Percentiles rank a stretch among this genome's conserved stretches.
These are phyloP conservation scores for Drepana falcataria DNA, from an alignment of 2,888 invertebrate genomes.

Conservation along the genomic window DNA sequence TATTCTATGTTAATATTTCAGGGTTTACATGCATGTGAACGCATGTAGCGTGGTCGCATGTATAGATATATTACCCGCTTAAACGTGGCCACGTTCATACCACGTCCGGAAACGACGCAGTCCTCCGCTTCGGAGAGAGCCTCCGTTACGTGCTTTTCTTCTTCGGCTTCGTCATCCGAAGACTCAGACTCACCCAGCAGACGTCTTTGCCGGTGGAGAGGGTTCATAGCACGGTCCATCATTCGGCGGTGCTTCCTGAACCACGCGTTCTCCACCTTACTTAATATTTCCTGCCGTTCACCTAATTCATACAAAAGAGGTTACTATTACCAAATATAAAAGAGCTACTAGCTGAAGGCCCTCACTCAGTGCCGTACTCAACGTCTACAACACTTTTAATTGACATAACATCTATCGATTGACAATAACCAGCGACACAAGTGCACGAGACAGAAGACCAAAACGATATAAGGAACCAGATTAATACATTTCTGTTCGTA, in stretches of 20 bases:
- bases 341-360: background rate
- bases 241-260: constrained; percentile 77
- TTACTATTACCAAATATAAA: background rate
- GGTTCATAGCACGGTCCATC: constrained; percentile 44
- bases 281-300: constrained; percentile 85
- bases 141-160: constrained; percentile 47
- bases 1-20: too few relatives aligned
- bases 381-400: too few relatives aligned
- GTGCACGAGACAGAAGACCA: too few relatives aligned
- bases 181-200: constrained; percentile 39
- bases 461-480: too few relatives aligned
- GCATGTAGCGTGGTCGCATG: too few relatives aligned
- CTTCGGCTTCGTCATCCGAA: constrained; percentile 61
- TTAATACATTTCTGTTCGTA: too few relatives aligned
- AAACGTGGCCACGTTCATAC: constrained; percentile 39
- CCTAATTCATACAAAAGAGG: constrained; percentile 47
- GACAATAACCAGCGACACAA: too few relatives aligned
- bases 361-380: too few relatives aligned
- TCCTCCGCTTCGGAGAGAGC: constrained; percentile 81
- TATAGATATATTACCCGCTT: constrained; percentile 31
- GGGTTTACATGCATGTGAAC: too few relatives aligned
- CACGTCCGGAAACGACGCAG: constrained; percentile 79
- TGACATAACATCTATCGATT: too few relatives aligned
- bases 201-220: constrained; percentile 39
- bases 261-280: constrained; percentile 88